A percentile compares a stretch with the other conserved stretches of the same genome.
These are phyloP conservation scores for Boloria selene DNA, from an alignment of 2,888 invertebrate genomes.

Conservation along the genomic window DNA sequence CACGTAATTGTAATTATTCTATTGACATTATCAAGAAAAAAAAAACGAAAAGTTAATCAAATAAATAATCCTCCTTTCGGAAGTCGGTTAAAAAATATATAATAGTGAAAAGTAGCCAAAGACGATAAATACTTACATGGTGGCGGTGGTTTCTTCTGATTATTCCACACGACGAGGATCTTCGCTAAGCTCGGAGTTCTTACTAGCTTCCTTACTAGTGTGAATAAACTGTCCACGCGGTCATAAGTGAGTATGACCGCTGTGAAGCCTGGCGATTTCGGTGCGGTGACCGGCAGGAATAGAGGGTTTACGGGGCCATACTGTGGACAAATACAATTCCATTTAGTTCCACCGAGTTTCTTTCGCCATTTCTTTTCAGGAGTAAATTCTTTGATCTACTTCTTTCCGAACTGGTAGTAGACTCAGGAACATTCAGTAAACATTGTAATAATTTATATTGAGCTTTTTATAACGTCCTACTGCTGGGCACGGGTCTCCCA, in stretches of 20 bases:
- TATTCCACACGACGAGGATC: conserved; percentile 97
- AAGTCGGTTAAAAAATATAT: background rate
- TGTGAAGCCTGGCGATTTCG: conserved; percentile 95
- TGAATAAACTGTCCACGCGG: conserved; percentile 93
- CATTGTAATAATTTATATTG: no score
- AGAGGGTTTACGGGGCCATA: conserved; percentile 87
- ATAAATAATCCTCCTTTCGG: no score
- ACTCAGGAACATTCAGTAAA: no score
- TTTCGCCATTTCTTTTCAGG: no score
- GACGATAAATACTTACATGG: conserved; percentile 83
- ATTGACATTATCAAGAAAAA: no score
- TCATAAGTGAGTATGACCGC: conserved; percentile 98
- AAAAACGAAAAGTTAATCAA: background rate
- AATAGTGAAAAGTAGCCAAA: background rate
- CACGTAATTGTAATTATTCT: no score
- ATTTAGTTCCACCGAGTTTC: no score
- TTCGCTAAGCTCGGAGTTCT: conserved; percentile 95
- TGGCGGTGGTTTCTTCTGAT: conserved; percentile 95
- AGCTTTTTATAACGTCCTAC: no score
- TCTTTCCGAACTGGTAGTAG: no score
- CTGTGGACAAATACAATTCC: conserved; percentile 48
- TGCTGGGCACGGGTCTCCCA: no score
- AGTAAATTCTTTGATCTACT: no score
- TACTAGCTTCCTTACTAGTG: conserved; percentile 91
- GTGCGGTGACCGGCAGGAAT: conserved; percentile 92